Base-by-base conservation (phyloP, 2,797 vertebrate genomes). In the Sternotherus odoratus region DNA sequence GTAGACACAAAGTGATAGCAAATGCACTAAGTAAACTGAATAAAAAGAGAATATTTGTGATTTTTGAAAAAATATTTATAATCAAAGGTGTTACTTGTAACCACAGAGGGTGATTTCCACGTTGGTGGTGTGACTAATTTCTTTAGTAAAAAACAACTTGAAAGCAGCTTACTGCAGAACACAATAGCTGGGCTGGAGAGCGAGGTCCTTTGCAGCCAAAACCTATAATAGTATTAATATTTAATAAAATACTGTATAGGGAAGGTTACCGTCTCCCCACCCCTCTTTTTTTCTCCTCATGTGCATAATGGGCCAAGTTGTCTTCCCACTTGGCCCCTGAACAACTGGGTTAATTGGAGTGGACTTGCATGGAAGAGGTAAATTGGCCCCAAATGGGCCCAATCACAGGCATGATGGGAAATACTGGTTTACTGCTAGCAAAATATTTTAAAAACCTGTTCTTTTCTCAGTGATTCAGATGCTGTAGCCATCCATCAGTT, bases 391-490 rank as follows among this genome's bases (percentile, higher is more conserved):
- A 0, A 74, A 66, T 85, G 0, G 36, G 82, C 39, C 3, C 0
- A 46, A 54, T 85, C 1, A 0, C 49, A 53, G 60, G 82, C 0
- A 0, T 4, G 10, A 77, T 82, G 95, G 95, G 86, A 93, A 95
- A 96, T 95, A 80, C 90, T 90, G 79, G 93, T 83, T 93, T 86
- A 72, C 91, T 96, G 84, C 95, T 87, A 83, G 78, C 93, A 48
- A 66, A 77, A 54, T 53, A 69, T 48, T 30, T 57, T 13, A 89
- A 43, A 95, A 95, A 91, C 15, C 72, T 57, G 69, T 91, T 90
- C 72, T 85, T 95, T 75, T 24, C 83, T 86, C 83, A 80, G 92
- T 90, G 87, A 94, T 93, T 95, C 33, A 0, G 95, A 91, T 96
- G 94, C 94, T 96, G 87, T 94, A 94, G 92, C 72, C 82, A 28